Percentiles rank a stretch among this genome's conserved stretches.
phyloP scores from a whole-genome alignment of 2,113 vertebrate species.

The Lynx canadensis region DNA sequence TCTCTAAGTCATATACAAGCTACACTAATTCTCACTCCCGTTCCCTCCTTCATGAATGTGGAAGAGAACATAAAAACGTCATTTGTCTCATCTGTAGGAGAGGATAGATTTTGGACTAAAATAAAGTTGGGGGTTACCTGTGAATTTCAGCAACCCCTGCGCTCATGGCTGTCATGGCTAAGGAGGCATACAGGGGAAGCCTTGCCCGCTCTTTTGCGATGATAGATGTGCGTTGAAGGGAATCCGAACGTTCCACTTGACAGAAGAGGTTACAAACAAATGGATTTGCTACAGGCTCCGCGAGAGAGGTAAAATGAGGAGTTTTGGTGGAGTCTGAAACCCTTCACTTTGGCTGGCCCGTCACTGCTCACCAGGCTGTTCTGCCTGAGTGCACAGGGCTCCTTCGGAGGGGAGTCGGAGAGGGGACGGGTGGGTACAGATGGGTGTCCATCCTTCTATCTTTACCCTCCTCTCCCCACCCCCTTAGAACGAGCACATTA shows the following conservation, averaged over 20 bases:
- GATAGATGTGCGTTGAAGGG: not conserved
- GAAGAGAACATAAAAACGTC: not conserved
- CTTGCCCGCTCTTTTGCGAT: not conserved
- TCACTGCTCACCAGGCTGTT: fast-evolving
- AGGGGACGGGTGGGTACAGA: fast-evolving
- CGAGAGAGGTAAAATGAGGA: not conserved
- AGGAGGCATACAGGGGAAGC: not conserved
- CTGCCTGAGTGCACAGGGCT: not conserved
- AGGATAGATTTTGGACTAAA: not conserved
- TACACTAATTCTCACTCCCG: not conserved
- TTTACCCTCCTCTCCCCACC: too few species aligned
- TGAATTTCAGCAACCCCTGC: not conserved
- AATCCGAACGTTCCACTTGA: not conserved
- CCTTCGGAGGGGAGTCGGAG: fast-evolving
- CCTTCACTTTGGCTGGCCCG: not conserved
- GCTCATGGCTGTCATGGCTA: not conserved
- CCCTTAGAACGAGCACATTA: not conserved
- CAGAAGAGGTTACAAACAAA: not conserved
- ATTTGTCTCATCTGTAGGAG: not conserved
- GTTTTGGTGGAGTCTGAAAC: not conserved
- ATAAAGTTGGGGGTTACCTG: not conserved
- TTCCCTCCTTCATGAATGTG: not conserved
- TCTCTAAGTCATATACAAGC: not conserved
- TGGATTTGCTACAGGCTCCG: not conserved
- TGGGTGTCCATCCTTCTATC: not conserved